Conservation (phyloP, 1,140 invertebrate species). For the Drosophila biarmipes region DNA sequence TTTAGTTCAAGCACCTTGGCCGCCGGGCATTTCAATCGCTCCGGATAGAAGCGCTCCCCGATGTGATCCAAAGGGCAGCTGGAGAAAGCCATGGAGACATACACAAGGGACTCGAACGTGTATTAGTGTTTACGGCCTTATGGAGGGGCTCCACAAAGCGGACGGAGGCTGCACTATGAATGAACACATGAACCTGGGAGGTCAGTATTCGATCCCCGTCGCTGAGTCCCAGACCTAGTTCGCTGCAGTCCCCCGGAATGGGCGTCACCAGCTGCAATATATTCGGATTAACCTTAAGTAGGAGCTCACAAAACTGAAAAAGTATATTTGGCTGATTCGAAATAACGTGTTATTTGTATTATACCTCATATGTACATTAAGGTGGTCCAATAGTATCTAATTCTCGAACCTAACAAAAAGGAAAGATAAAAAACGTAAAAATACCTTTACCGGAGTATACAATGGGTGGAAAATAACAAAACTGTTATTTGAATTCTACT, state of each 20-base stretch:
- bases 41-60: slow-evolving; percentile 90
- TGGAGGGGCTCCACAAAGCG: slow-evolving; percentile 92
- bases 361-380: too few species aligned
- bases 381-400: neutral
- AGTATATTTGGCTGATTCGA: neutral
- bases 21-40: slow-evolving; percentile 86
- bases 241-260: slow-evolving; percentile 86
- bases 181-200: slow-evolving; percentile 88
- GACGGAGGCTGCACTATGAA: slow-evolving; percentile 94
- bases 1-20: slow-evolving; percentile 87
- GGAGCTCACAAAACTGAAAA: slow-evolving; percentile 29
- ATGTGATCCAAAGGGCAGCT: slow-evolving; percentile 87
- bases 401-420: too few species aligned
- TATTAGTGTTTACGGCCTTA: slow-evolving; percentile 86
- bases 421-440: too few species aligned
- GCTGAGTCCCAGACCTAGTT: slow-evolving; percentile 88
- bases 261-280: slow-evolving; percentile 56
- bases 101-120: slow-evolving; percentile 88
- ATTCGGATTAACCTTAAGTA: slow-evolving; percentile 33
- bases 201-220: slow-evolving; percentile 85
- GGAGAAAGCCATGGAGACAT: slow-evolving; percentile 90
- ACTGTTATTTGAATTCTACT: too few species aligned
- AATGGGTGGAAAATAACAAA: too few species aligned
- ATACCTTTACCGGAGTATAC: too few species aligned
- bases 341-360: too few species aligned